phyloP scores from a whole-genome alignment of 2,113 vertebrate genomes.

The Mastomys coucha region DNA sequence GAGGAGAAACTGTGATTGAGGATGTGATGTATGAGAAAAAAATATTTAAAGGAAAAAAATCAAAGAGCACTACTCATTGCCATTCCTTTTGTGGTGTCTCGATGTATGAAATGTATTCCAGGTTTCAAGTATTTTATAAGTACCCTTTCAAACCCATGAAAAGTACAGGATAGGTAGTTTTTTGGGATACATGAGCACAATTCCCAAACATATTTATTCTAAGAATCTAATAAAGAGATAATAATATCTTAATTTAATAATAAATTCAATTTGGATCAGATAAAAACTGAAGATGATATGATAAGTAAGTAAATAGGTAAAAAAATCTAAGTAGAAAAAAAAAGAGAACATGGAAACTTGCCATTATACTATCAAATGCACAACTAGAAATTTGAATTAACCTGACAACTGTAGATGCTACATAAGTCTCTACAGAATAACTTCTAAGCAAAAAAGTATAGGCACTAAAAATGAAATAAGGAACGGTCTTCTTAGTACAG shows the following conservation, averaged over 20 bases:
- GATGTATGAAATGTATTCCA: not conserved
- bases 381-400: not conserved
- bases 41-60: not conserved
- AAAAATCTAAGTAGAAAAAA: not conserved
- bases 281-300: constrained; percentile 33
- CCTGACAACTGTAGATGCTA: not conserved
- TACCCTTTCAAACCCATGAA: not conserved
- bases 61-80: not conserved
- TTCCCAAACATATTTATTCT: constrained; percentile 7
- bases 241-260: no score
- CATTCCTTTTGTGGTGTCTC: not conserved
- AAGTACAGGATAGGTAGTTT: not conserved
- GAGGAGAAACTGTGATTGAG: not conserved
- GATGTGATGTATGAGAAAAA: not conserved
- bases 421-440: not conserved
- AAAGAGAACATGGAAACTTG: not conserved
- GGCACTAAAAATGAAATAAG: not conserved
- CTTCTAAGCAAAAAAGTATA: not conserved
- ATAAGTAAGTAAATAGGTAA: constrained; percentile 18
- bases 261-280: not conserved
- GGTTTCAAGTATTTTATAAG: not conserved
- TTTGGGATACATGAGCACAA: not conserved
- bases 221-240: no score
- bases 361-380: not conserved
- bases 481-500: not conserved